Evolutionary conservation across 1,140 invertebrate genomes (phyloP), one percentile per base, ranked within the genome.

Genomic region (Bombus waltoni): DNA sequence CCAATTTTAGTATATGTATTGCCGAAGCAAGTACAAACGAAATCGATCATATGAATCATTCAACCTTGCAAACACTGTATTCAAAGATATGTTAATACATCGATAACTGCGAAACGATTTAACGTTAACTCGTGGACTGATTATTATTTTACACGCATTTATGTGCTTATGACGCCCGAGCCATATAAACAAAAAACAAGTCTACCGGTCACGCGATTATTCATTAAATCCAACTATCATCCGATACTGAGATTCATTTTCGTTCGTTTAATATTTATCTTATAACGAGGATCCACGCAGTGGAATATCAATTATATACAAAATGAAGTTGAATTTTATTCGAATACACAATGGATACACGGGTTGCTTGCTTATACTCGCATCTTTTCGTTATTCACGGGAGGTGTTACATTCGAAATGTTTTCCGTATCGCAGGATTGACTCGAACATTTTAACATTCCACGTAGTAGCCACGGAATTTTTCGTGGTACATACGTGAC

Each of bases 31-130:
- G 32, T 32, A 32, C 32, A 22, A 15, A n/a, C 9, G 57, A 32
- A 77, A 57, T 38, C 18, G 6, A 9, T 25, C 32, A 15, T 8
- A 13, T 84, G 83, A 84, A 62, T 84, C 83, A 84, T 35, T 40
- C 76, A 84, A 72, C 76, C 83, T 84, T 84, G 75, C 53, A n/a
- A 15, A 25, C 76, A 0, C 38, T 35, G 40, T 32, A 35, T 44
- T 25, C 42, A 47, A 65, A 15, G 9, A 5, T 13, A 38, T 38
- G 35, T 18, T 38, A 53, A 40, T n/a, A 18, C 38, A 25, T 57
- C 22, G 38, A 62, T 72, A 84, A 77, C 18, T 35, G 32, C 32
- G 62, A 35, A 68, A 72, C 62, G 79, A 72, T 62, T 72, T 80
- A 68, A 83, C 70, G 57, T 13, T 35, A 38, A 13, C 1, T 38